Evolutionary conservation across 2,888 invertebrate genomes (phyloP).

Genomic region (Keiferia lycopersicella): DNA sequence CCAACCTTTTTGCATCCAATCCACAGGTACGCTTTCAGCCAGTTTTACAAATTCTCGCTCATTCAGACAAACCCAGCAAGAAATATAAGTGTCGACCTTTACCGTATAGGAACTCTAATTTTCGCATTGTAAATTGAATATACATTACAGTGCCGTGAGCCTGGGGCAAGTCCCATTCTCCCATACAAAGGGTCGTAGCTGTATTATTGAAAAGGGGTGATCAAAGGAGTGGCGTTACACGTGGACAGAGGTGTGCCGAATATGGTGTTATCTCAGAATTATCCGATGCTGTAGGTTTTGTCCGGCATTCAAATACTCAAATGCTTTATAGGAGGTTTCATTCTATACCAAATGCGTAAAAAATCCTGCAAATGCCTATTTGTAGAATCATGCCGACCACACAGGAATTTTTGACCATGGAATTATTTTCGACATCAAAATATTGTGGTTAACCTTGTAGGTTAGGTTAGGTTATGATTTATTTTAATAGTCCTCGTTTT

Average conservation of each 20-base stretch:
- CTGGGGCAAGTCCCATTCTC: slow-evolving; percentile 44
- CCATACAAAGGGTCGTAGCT: slow-evolving; percentile 58
- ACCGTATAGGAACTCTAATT: slow-evolving; percentile 41
- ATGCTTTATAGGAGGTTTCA: background rate
- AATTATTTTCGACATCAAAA: too few relatives aligned
- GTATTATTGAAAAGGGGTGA: slow-evolving; percentile 78
- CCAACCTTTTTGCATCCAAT: too few relatives aligned
- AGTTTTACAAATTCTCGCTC: too few relatives aligned
- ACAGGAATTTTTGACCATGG: too few relatives aligned
- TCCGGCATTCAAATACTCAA: background rate
- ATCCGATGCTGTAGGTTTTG: background rate
- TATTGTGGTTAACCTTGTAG: too few relatives aligned
- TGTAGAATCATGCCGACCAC: slow-evolving; percentile 51
- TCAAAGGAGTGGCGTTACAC: slow-evolving; percentile 69
- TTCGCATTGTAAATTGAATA: slow-evolving; percentile 68
- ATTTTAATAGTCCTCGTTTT: too few relatives aligned
- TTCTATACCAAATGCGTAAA: too few relatives aligned
- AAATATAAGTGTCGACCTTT: background rate
- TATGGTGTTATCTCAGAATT: background rate
- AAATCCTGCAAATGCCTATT: slow-evolving; percentile 36
- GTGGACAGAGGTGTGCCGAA: slow-evolving; percentile 42
- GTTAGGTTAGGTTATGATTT: too few relatives aligned
- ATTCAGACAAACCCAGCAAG: too few relatives aligned
- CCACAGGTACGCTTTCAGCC: too few relatives aligned
- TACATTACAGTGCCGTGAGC: slow-evolving; percentile 55